A percentile compares a stretch with the other conserved stretches of the same genome.
These are phyloP conservation scores for Holacanthella duospinosa DNA, from an alignment of 2,888 invertebrate genomes.

Conservation along the genomic window DNA sequence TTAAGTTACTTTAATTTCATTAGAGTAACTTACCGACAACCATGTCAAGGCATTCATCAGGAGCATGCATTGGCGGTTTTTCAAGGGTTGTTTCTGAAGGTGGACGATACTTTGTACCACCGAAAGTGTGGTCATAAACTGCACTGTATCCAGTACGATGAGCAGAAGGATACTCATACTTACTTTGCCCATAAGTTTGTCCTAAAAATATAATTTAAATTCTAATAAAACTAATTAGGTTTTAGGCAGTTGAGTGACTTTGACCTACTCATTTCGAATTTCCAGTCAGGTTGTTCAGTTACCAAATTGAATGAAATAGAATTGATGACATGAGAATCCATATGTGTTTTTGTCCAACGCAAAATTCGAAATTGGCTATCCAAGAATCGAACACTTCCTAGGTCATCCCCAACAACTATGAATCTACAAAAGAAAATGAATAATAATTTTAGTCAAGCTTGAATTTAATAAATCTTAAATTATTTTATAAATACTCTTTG, in stretches of 20 bases:
- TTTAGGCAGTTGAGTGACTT: background rate
- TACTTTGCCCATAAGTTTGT: slow-evolving; percentile 11
- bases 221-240: background rate
- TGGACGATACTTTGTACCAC: slow-evolving; percentile 21
- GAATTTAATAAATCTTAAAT: background rate
- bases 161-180: slow-evolving; percentile 9
- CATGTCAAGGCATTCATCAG: slow-evolving; percentile 27
- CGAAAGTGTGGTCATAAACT: slow-evolving; percentile 30
- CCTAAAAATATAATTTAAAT: background rate
- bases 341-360: slow-evolving; percentile 24
- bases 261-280: slow-evolving; percentile 22
- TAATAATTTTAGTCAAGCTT: background rate
- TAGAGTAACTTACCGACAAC: background rate
- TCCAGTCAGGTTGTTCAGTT: slow-evolving; percentile 21
- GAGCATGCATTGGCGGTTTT: slow-evolving; percentile 18
- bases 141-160: slow-evolving; percentile 18
- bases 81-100: slow-evolving; percentile 29
- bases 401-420: slow-evolving; percentile 30
- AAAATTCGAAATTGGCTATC: slow-evolving; percentile 31
- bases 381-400: slow-evolving; percentile 29
- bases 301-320: slow-evolving; percentile 25
- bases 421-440: too few relatives aligned
- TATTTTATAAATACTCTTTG: slow-evolving; percentile 19
- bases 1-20: background rate
- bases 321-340: slow-evolving; percentile 17